These are phyloP conservation scores for Scaptomyza pallida DNA, from an alignment of 1,140 invertebrate genomes.

Conservation along the genomic window DNA sequence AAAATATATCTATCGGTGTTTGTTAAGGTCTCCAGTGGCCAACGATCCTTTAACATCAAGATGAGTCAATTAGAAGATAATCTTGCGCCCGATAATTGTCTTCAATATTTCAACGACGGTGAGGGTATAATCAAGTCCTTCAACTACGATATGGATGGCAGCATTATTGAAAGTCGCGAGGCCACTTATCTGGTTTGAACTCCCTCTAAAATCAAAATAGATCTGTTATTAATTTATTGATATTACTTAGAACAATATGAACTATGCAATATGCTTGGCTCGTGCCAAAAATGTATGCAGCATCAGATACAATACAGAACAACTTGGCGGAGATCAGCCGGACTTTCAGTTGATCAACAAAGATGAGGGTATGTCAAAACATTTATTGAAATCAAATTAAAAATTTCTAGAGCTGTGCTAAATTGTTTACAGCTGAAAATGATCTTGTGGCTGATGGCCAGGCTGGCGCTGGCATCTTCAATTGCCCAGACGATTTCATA, in stretches of 20 bases:
- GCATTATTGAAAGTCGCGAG: conserved; percentile 84
- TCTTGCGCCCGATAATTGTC: conserved; percentile 86
- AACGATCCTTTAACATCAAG: conserved; percentile 87
- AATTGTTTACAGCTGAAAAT: conserved; percentile 52
- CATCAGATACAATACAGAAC: conserved; percentile 87
- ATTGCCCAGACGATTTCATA: conserved; percentile 90
- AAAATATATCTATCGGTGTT: conserved; percentile 88
- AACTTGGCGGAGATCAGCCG: conserved; percentile 84
- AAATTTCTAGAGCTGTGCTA: background rate
- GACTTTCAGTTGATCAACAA: conserved; percentile 88
- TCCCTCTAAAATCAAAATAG: background rate
- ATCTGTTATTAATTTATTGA: background rate
- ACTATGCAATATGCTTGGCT: conserved; percentile 91
- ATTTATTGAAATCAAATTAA: background rate
- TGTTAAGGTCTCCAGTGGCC: conserved; percentile 85
- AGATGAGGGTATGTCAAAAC: conserved; percentile 81
- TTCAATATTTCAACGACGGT: conserved; percentile 88
- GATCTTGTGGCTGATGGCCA: conserved; percentile 87
- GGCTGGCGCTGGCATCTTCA: conserved; percentile 89
- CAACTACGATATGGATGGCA: conserved; percentile 87
- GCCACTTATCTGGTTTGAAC: conserved; percentile 86
- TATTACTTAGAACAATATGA: conserved; percentile 90
- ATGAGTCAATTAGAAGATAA: conserved; percentile 85
- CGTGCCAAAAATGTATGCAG: conserved; percentile 87
- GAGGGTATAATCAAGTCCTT: conserved; percentile 88